Evolutionary conservation across 2,113 vertebrate species (phyloP), one percentile per base, ranked within the genome.

Genomic region (Catharus bicknelli): DNA sequence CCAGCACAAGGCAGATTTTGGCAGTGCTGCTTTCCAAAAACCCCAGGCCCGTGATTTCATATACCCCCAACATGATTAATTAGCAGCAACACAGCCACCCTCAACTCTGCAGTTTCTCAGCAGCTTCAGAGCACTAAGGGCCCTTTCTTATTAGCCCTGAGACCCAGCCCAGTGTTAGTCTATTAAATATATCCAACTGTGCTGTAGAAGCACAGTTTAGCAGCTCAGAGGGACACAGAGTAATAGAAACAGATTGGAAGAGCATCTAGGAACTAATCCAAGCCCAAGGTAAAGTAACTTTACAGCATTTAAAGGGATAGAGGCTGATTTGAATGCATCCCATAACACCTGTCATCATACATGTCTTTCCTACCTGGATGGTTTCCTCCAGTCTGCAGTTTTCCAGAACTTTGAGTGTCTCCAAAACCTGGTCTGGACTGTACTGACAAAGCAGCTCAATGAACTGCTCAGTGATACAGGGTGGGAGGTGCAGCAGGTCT

Each of bases 371-470:
- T 94, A 99, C 99, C 97, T 99, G 97, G 94, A 99, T 98, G 78
- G 99, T 98, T 94, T 99, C 98, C 90, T 99, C 98, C 70, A 99
- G 97, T 30, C 98, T 98, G 97, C 99, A 99, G 93, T 96, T 97
- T 85, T 99, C 98, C 47, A 99, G 98, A 38, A 97, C 98, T 84
- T 97, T 97, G 32, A 99, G 98, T 0, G 98, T 99, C 78, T 96
- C 95, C 86, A 97, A 97, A 75, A 99, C 98, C 48, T 98, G 92
- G 30, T 96, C 82, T 34, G 99, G 98, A 63, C 81, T 98, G 84
- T 98, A 99, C 63, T 97, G 98, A 90, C 99, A 99, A 59, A 99
- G 87, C 42, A 99, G 93, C 47, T 98, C 98, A 20, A 99, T 94
- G 90, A 98, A 98, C 51, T 97, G 98, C 94, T 99, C 99, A 23